Evolutionary conservation across 2,797 vertebrate species (phyloP), one percentile per base, ranked within the genome.

Genomic region (Hippocampus kuda): DNA sequence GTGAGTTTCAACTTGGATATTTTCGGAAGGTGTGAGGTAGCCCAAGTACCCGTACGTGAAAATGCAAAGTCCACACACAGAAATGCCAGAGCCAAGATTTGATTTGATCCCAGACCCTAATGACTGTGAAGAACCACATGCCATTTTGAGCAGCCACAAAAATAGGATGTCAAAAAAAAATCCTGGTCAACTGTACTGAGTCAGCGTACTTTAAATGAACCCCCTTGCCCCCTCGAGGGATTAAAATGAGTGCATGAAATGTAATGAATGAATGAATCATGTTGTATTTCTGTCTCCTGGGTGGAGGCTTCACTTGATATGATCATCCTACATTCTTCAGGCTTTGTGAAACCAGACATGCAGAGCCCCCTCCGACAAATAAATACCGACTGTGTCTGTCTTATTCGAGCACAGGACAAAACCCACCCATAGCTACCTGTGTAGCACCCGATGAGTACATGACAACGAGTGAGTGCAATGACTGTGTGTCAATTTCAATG

Each of bases 381-480:
- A 71, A 66, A 78, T 63, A 12, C 66, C 26, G 59, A 74, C 51
- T 0, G 2, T 20, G 53, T 79, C 67, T 72, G 54, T 8, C 41
- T 56, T 1, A 12, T 68, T 44, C 67, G 16, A 73, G 57, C 62
- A 72, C 71, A 84, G 81, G 82, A 88, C 83, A 86, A 81, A 72
- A 71, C 72, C 66, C 76, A 79, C 75, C 72, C 79, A 73, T 38
- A 41, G 69, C 20, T 38, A 24, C 38, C 24, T 20, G 60, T 38
- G 54, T 18, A 16, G 8, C n/a, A 64, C 62, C 38, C 26, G 41
- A 22, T 64, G 22, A 22, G 46, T 62, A 42, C 67, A 15, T 64
- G 41, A 46, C 44, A 24, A 13, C 16, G n/a, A 41, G 7, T 2
- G 46, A 64, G n/a, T 16, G n/a, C 41, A 64, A 10, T 11, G 38